Evolutionary conservation across 1,140 invertebrate species (phyloP).

Genomic region (Teleogryllus occipitalis): DNA sequence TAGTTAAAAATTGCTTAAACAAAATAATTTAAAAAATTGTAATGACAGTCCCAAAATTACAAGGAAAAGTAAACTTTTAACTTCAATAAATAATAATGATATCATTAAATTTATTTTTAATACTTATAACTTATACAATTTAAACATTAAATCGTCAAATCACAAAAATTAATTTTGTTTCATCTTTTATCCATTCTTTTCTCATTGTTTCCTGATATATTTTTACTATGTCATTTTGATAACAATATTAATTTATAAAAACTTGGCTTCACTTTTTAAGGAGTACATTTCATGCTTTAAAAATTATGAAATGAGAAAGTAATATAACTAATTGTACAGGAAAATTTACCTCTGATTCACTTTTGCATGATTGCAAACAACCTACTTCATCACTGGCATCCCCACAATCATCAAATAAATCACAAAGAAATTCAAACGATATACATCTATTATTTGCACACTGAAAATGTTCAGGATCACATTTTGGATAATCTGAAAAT

Average conservation of each 20-base stretch:
- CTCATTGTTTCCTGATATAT: neutral
- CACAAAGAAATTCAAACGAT: slow-evolving; percentile 42
- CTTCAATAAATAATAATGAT: too few relatives aligned
- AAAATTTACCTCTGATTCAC: slow-evolving; percentile 18
- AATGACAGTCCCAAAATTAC: too few relatives aligned
- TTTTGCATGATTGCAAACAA: slow-evolving; percentile 33
- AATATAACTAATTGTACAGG: neutral
- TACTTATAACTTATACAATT: too few relatives aligned
- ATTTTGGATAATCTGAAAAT: slow-evolving; percentile 30
- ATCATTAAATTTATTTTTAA: too few relatives aligned
- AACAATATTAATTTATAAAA: neutral
- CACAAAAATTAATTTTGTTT: too few relatives aligned
- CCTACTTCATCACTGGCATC: slow-evolving; percentile 45
- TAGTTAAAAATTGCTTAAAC: too few relatives aligned
- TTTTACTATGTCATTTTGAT: neutral
- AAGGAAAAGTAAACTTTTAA: too few relatives aligned
- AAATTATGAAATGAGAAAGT: too few relatives aligned
- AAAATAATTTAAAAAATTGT: too few relatives aligned
- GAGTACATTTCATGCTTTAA: too few relatives aligned
- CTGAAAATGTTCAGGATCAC: slow-evolving; percentile 33
- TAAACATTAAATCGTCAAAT: too few relatives aligned
- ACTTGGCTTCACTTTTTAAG: too few relatives aligned
- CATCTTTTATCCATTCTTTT: neutral
- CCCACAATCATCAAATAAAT: slow-evolving; percentile 44
- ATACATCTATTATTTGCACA: slow-evolving; percentile 38